phyloP scores from a whole-genome alignment of 2,113 vertebrate genomes.

The Phaetusa simplex region DNA sequence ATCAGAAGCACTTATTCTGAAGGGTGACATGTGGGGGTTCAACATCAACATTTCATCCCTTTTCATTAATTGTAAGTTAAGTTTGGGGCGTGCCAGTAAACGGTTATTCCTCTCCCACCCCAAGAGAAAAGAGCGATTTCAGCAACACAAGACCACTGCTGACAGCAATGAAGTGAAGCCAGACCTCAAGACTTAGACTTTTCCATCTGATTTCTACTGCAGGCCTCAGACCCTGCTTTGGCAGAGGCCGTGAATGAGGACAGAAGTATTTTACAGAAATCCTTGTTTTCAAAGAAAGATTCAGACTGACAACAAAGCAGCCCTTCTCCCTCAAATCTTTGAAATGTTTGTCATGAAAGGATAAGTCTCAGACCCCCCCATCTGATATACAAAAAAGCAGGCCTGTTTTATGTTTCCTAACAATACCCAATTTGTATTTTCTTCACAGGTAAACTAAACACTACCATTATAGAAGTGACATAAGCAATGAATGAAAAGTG shows the following conservation, averaged over 20 bases:
- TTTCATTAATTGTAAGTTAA: neutral
- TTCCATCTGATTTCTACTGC: neutral
- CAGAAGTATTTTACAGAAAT: neutral
- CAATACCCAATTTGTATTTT: neutral
- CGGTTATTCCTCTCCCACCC: neutral
- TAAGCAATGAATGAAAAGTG: neutral
- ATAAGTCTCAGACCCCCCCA: neutral
- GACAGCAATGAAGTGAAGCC: neutral
- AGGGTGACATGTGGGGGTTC: neutral
- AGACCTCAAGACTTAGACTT: neutral
- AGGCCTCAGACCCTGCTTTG: neutral
- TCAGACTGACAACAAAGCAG: neutral
- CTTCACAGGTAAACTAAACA: neutral
- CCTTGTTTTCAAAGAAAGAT: neutral
- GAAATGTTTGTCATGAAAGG: neutral
- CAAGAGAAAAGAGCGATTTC: neutral
- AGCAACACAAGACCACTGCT: neutral
- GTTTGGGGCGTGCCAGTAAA: neutral
- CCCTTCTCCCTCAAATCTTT: neutral
- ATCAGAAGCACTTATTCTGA: neutral
- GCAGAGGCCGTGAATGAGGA: neutral
- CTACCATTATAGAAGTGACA: neutral
- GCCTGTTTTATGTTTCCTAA: neutral
- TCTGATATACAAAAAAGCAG: neutral
- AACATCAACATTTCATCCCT: neutral